A percentile compares a stretch with the other conserved stretches of the same genome.
Evolutionary conservation across 1,140 invertebrate genomes (phyloP).

Genomic region (Glomeris maerens): DNA sequence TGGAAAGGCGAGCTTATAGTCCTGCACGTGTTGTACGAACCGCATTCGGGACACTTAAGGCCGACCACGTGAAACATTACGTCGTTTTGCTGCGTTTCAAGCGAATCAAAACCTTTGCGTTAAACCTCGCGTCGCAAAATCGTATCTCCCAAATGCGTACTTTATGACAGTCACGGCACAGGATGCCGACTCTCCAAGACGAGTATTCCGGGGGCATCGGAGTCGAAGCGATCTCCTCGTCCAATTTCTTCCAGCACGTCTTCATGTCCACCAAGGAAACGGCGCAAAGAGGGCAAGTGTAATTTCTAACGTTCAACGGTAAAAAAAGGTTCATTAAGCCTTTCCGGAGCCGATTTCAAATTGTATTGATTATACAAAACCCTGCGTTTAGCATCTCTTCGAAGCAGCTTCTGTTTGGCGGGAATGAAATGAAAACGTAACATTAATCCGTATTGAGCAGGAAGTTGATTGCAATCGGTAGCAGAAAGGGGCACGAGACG

Average conservation of each 20-base stretch:
- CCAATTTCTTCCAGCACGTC: conserved; percentile 59
- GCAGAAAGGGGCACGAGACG: too few species aligned
- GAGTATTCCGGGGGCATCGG: conserved; percentile 68
- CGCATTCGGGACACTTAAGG: conserved; percentile 64
- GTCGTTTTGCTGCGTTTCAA: conserved; percentile 46
- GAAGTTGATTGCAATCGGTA: too few species aligned
- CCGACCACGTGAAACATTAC: conserved; percentile 72
- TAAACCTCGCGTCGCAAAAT: not conserved
- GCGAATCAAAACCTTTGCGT: not conserved
- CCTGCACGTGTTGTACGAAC: conserved; percentile 81
- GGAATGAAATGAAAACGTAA: conserved; percentile 4
- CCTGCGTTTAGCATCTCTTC: conserved; percentile 57
- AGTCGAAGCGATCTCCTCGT: conserved; percentile 58
- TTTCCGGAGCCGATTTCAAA: too few species aligned
- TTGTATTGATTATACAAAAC: conserved; percentile 21
- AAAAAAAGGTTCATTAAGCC: not conserved
- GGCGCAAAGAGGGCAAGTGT: conserved; percentile 73
- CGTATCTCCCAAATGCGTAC: conserved; percentile 30
- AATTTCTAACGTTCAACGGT: conserved; percentile 34
- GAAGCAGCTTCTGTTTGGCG: conserved; percentile 44
- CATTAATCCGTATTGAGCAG: not conserved
- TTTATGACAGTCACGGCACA: conserved; percentile 79
- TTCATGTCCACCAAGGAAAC: conserved; percentile 71
- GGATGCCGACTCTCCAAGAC: conserved; percentile 56
- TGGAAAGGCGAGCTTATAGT: too few species aligned